Evolutionary conservation across 2,797 vertebrate species (phyloP), one percentile per base, ranked within the genome.

Genomic region (Sarcophilus harrisii): DNA sequence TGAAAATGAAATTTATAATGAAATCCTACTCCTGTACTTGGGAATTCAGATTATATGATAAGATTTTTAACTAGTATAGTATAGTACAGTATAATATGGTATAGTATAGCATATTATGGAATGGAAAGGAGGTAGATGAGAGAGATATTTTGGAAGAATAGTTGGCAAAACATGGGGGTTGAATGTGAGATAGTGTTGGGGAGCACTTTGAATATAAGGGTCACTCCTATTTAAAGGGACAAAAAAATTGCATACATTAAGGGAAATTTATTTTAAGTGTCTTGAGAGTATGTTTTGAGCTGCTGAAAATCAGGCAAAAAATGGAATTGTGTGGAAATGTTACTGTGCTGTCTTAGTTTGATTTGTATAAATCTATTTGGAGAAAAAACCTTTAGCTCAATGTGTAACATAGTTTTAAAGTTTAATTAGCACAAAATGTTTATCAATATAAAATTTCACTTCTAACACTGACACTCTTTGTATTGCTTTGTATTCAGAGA

Each of bases 21-120:
- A 97, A 97, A 95, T 98, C 98, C 98, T 98, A 98, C 98, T 98
- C 98, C 98, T 98, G 98, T 98, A 98, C 98, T 98, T 98, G 98
- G 98, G 98, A 98, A 98, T 98, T 97, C 24, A 81, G 97, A 96
- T 98, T 98, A 98, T 98, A 8, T 52, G 52, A 52, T 52, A 52
- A 52, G 6, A 52, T 38, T 8, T n/a, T 73, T n/a, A 66, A 66
- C 60, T n/a, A n/a, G 32, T 73, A 73, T 38, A 73, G 66, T 18
- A 1, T 1, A 5, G 14, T 16, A 6, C n/a, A 52, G 49, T 49
- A 49, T 49, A 49, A 49, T 49, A 49, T 2, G 49, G 49, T 49
- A 49, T 49, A 49, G 49, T 49, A 49, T 49, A 49, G 49, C n/a
- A n/a, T n/a, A n/a, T 2, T 52, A 5, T 52, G 52, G 13, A 66